Evolutionary conservation across 2,797 vertebrate species (phyloP).

Genomic region (Crax fasciolata): DNA sequence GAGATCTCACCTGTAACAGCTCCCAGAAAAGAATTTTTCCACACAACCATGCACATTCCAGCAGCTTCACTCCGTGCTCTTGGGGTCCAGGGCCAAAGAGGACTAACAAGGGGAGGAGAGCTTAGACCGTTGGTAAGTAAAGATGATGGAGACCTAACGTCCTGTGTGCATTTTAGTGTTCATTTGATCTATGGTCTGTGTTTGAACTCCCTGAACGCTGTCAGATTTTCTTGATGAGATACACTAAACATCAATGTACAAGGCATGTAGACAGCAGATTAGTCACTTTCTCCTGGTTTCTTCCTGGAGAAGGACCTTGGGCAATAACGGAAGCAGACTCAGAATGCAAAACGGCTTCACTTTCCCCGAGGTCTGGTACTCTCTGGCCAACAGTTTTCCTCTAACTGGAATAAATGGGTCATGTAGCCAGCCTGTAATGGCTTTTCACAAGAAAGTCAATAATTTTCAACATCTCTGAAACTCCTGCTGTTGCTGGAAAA

Average conservation of each 20-base stretch:
- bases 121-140: not conserved
- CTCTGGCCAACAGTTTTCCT: not conserved
- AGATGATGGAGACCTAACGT: not conserved
- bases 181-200: not conserved
- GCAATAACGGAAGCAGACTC: not conserved
- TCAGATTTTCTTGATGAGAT: not conserved
- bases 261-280: not conserved
- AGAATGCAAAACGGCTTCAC: slow-evolving; percentile 11
- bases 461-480: slow-evolving; percentile 26
- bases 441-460: slow-evolving; percentile 57
- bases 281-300: not conserved
- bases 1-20: not conserved
- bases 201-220: not conserved
- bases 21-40: not conserved
- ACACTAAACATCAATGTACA: not conserved
- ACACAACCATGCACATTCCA: not conserved
- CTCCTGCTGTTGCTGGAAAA: slow-evolving; percentile 47
- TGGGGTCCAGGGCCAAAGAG: not conserved
- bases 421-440: not conserved
- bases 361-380: not conserved
- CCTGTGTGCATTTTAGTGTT: not conserved
- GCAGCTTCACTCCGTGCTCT: not conserved
- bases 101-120: not conserved
- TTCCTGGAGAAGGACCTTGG: not conserved
- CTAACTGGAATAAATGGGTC: slow-evolving; percentile 18